Evolutionary conservation across 2,113 vertebrate species (phyloP), one percentile per base, ranked within the genome.

Genomic region (Galbula dea): DNA sequence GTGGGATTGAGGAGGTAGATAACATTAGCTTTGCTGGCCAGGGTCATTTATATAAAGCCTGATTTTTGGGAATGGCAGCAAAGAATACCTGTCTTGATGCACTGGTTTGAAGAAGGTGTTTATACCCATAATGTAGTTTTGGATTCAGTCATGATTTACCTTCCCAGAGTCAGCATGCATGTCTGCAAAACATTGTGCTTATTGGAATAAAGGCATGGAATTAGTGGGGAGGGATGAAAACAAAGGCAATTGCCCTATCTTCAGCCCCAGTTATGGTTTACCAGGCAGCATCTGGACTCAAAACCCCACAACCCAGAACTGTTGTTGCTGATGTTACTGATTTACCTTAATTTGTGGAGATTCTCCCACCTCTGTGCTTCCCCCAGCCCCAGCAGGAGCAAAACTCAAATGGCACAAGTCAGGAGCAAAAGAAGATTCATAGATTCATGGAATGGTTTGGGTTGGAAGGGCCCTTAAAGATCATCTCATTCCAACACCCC

Each of bases 1-100:
- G 8, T 7, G 20, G 66, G 45, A 5, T 3, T 19, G 29, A 30
- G 52, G 52, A 66, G 37, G 29, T 12, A 30, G 24, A 39, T 2
- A 1, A n/a, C 5, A 13, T 52, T n/a, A 34, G 29, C 32, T 39
- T 59, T 17, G 4, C 52, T 3, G 2, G n/a, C 12, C 1, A 1
- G 24, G 11, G 5, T 67, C 30, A 27, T 24, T 30, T 62, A 12
- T n/a, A 5, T 23, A 4, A 61, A 61, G 26, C 41, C 45, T 36
- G 6, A 17, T 68, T 45, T 72, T 61, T 41, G 12, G 54, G 49
- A 86, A 55, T 9, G 18, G 24, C 41, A 45, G 27, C 62, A 51
- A 43, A 68, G 62, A 36, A 17, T 22, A 55, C 8, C 11, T 24
- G 7, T 57, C n/a, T n/a, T 23, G 13, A 62, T 57, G 9, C 18